Base-by-base conservation (phyloP, 1,140 invertebrate genomes). In the Cydia strobilella region DNA sequence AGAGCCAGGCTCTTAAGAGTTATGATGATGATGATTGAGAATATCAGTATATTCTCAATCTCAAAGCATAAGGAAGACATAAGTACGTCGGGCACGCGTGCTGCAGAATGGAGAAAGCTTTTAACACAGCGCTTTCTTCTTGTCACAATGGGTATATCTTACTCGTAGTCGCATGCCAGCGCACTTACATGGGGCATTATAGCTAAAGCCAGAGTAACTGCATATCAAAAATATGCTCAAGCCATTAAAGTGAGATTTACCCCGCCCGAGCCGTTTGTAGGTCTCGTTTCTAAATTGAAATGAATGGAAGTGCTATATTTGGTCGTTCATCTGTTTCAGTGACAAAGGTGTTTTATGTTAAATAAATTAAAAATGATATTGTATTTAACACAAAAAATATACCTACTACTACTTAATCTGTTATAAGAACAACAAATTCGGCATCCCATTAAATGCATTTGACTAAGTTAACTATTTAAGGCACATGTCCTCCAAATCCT, bases 51-150 rank as follows among this genome's bases (percentile, higher is more conserved):
- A n/a, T 59, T 23, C 54, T 59, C 20, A 20, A 59, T 59, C 54
- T 59, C 54, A n/a, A n/a, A 59, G 20, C 54, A 59, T 59, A 59
- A 59, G 23, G 54, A 59, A 23, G 54, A 59, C 54, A 59, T 59
- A 59, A 59, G 54, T 59, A 59, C 54, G 54, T 23, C 54, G 20
- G 54, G 54, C 54, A 59, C 54, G 54, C 54, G 54, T 59, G 54
- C 54, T 59, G 54, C n/a, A 54, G 51, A 59, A 59, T 23, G 54
- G 20, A 12, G 54, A 59, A 59, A 20, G 54, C 54, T 59, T 59
- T 59, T 59, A 59, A 59, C 54, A 59, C 54, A 59, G 20, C 54
- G 54, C 54, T 59, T 59, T 59, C 54, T 59, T 59, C 54, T 59
- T 59, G 54, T 59, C 54, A 59, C 54, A 59, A 59, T 59, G 54